Base-by-base conservation (phyloP, 2,113 vertebrate genomes). In the Fregata magnificens region DNA sequence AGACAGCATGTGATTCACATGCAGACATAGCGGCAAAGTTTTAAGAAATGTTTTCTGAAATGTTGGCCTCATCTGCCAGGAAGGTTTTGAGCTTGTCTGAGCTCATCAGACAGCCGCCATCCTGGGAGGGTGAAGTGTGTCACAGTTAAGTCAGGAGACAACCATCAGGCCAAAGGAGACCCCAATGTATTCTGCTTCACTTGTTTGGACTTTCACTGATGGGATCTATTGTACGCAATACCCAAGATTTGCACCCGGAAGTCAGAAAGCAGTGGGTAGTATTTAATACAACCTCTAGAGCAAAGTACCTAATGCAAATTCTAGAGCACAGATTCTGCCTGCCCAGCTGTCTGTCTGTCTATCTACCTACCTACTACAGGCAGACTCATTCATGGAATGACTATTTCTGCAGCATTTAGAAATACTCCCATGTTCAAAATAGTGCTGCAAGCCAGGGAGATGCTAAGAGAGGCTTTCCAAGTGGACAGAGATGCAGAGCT, bases 401-500 rank as follows among this genome's bases (percentile, higher is more conserved):
- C 38, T 63, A 5, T 53, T 79, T 52, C 66, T 76, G 82, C 70
- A 69, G 58, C 45, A 14, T 76, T 87, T 53, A 44, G 72, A 65
- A 59, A 63, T 2, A 31, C n/a, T 87, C 32, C 40, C 28, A 2
- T 11, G 11, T 34, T 80, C 66, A 14, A 45, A 50, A 9, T 29
- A 52, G 86, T 0, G 9, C 58, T 42, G 73, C 0, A 11, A 93
- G 67, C 69, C 59, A 32, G 63, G 1, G 11, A 5, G 3, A 16
- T 4, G 83, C 67, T 58, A 8, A 34, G 86, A 49, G 74, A n/a
- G 70, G 25, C 63, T 66, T 91, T 88, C 45, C 65, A 52, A 84
- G 82, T 32, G 97, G 93, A 40, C 89, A 42, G 91, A 65, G 82
- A 47, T 18, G 77, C 90, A 42, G 91, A 93, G 73, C 94, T 76